Base-by-base conservation (phyloP, 2,113 vertebrate species). In the Corythornis vintsioides region DNA sequence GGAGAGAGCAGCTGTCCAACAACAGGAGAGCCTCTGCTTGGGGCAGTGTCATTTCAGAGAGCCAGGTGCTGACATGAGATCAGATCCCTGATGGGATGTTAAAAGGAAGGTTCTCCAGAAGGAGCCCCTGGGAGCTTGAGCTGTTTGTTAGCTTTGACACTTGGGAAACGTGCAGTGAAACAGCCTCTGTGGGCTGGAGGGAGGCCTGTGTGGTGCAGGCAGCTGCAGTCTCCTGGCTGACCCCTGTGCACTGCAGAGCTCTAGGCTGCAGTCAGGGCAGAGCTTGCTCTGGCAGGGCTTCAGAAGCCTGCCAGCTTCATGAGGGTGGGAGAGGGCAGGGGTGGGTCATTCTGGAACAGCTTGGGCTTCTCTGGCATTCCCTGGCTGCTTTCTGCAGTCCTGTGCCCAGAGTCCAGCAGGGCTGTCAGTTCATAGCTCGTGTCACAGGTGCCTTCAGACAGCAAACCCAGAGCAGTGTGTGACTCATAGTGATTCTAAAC, bases 1-100 rank as follows among this genome's bases (percentile, higher is more conserved):
- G 52, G 60, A 9, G 33, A 73, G 60, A 76, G n/a, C 42, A 47
- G 16, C 67, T 85, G 53, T 48, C 45, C 43, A 56, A 5, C 29
- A 42, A 8, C 4, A 38, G 53, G 22, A 83, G 13, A 6, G 20
- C 28, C 18, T 35, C 38, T 0, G 0, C 40, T 63, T 20, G 6
- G 21, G 45, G 52, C 35, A 43, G 22, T 47, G 31, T 61, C 40
- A 10, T 47, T 60, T 11, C 47, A 60, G 88, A 50, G 42, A 59
- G 57, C 33, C 33, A 13, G 13, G 33, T 72, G 64, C 72, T 33
- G 61, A 0, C 1, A 1, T 3, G 45, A 82, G 66, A 22, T 33
- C 35, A 5, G 10, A 28, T 38, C 25, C 12, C 48, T 72, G 28
- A 1, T 31, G 40, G 4, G 38, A 38, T 9, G 10, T 47, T 29